Conservation (phyloP, 2,797 vertebrate species). For the Poecilia picta region DNA sequence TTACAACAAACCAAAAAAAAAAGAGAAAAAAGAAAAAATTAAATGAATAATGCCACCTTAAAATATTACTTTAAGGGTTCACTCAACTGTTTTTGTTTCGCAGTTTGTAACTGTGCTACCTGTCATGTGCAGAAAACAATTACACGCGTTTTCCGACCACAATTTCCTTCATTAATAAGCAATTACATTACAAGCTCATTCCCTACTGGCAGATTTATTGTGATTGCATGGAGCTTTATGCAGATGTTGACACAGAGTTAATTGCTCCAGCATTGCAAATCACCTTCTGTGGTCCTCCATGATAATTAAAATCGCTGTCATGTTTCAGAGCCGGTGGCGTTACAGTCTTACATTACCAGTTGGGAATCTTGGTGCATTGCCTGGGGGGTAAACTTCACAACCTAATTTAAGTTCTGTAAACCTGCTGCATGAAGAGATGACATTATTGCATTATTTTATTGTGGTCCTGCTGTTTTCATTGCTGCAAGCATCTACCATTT, state of each 20-base stretch:
- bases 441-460: background rate
- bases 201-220: slow-evolving; percentile 12
- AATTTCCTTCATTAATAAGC: background rate
- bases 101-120: background rate
- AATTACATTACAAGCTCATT: slow-evolving; percentile 1
- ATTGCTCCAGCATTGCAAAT: slow-evolving; percentile 42
- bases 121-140: background rate
- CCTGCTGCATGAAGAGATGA: slow-evolving; percentile 12
- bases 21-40: no score
- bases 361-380: slow-evolving; percentile 37
- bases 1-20: background rate
- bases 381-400: slow-evolving; percentile 38
- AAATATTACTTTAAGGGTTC: slow-evolving; percentile 1
- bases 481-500: background rate
- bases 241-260: slow-evolving; percentile 47
- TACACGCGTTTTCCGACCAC: background rate
- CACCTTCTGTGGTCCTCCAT: slow-evolving; percentile 10
- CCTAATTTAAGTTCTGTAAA: slow-evolving; percentile 52
- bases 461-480: background rate
- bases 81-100: background rate
- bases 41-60: background rate
- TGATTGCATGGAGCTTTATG: slow-evolving; percentile 18
- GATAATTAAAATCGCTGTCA: slow-evolving; percentile 35
- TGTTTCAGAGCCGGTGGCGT: slow-evolving; percentile 22
- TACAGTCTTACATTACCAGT: slow-evolving; percentile 38